A percentile compares a stretch with the other conserved stretches of the same genome.
These are phyloP conservation scores for Protophormia terraenovae DNA, from an alignment of 2,888 invertebrate genomes.

Conservation along the genomic window DNA sequence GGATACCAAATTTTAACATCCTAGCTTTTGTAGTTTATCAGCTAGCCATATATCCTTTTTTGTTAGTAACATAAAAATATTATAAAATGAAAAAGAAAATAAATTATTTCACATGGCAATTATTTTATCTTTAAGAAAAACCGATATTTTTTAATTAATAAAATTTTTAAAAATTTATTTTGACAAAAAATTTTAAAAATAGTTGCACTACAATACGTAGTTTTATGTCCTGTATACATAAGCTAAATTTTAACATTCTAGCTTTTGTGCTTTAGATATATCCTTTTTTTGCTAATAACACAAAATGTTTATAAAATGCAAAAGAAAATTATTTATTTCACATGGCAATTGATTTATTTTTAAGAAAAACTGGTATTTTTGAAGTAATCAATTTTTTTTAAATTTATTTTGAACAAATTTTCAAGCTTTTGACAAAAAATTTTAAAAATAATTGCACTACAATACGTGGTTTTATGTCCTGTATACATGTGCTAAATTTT, in stretches of 20 bases:
- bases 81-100: too few species aligned
- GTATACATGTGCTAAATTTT: neutral
- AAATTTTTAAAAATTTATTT: too few species aligned
- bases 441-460: neutral
- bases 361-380: too few species aligned
- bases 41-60: neutral
- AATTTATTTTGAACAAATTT: neutral
- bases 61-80: neutral
- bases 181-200: too few species aligned
- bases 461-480: neutral
- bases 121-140: too few species aligned
- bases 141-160: too few species aligned
- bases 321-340: neutral
- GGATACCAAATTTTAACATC: neutral
- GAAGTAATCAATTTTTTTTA: too few species aligned
- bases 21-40: neutral
- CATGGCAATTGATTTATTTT: too few species aligned
- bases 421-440: neutral
- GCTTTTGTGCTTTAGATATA: neutral
- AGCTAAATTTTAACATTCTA: neutral
- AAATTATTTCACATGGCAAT: neutral
- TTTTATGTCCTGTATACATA: neutral
- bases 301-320: neutral
- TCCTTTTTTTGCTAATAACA: constrained; percentile 1
- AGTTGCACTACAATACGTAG: neutral